phyloP scores from a whole-genome alignment of 2,113 vertebrate genomes.

The Gasterosteus nipponicus region DNA sequence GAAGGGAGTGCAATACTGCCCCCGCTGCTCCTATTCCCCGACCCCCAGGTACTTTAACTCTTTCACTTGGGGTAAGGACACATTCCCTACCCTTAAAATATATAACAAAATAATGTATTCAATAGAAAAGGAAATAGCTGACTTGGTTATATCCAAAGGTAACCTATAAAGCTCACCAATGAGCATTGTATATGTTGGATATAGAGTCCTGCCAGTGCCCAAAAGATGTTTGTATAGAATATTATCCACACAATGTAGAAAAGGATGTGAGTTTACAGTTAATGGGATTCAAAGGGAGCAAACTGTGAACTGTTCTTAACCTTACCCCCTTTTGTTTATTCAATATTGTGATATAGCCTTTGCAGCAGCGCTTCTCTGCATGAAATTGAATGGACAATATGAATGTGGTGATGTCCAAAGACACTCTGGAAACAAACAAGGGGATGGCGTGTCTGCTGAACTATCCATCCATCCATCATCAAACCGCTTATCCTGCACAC shows the following conservation, averaged over 20 bases:
- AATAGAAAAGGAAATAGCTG: no score
- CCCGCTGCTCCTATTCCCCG: no score
- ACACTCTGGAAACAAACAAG: slow-evolving; percentile 6
- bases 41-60: no score
- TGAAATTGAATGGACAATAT: background rate
- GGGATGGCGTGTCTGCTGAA: slow-evolving; percentile 43
- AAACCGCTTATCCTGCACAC: no score
- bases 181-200: no score
- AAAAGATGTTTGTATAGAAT: background rate
- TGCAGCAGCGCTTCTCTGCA: background rate
- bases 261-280: background rate
- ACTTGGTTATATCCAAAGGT: no score
- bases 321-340: background rate
- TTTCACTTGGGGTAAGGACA: no score
- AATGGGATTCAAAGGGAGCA: background rate
- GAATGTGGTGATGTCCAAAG: background rate
- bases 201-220: no score
- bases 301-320: background rate
- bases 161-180: no score
- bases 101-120: no score
- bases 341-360: background rate
- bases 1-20: no score
- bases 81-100: no score
- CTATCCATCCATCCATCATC: background rate
- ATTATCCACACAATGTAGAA: background rate